These are phyloP conservation scores for Chlorospingus flavigularis DNA, from an alignment of 2,797 vertebrate genomes.

Conservation along the genomic window DNA sequence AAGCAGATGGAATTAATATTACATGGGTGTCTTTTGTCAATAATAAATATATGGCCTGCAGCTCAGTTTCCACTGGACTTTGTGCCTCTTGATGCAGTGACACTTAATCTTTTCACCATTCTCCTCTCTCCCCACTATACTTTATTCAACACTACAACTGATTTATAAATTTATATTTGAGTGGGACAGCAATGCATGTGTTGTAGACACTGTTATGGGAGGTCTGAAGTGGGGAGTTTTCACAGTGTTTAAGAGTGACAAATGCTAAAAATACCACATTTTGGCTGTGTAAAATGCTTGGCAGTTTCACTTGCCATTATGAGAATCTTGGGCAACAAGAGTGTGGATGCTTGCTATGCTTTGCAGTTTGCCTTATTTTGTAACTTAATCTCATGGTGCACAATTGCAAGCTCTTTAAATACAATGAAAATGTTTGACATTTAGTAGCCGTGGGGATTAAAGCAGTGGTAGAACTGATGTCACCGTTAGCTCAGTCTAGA, in stretches of 20 bases:
- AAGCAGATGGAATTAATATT: neutral
- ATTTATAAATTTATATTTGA: neutral
- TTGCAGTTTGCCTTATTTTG: neutral
- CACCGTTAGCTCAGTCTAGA: neutral
- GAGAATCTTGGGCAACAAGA: rapidly evolving
- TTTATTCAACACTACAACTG: neutral
- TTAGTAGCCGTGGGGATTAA: slow-evolving; percentile 38
- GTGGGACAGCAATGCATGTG: rapidly evolving
- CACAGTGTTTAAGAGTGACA: neutral
- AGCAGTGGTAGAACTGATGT: slow-evolving; percentile 35
- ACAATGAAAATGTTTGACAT: slow-evolving; percentile 39
- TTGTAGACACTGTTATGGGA: neutral
- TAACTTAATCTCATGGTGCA: neutral
- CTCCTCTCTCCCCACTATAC: neutral
- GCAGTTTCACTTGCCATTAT: neutral
- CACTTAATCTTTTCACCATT: neutral
- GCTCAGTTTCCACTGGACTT: neutral
- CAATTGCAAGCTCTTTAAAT: neutral
- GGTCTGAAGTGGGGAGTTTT: neutral
- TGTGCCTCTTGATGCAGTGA: neutral
- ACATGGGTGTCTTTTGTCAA: neutral
- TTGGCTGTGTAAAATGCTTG: neutral
- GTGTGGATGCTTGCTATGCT: rapidly evolving
- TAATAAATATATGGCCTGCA: neutral
- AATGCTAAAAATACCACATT: neutral